Conservation (phyloP, 1,140 invertebrate species). For the Drosophila bifasciata region DNA sequence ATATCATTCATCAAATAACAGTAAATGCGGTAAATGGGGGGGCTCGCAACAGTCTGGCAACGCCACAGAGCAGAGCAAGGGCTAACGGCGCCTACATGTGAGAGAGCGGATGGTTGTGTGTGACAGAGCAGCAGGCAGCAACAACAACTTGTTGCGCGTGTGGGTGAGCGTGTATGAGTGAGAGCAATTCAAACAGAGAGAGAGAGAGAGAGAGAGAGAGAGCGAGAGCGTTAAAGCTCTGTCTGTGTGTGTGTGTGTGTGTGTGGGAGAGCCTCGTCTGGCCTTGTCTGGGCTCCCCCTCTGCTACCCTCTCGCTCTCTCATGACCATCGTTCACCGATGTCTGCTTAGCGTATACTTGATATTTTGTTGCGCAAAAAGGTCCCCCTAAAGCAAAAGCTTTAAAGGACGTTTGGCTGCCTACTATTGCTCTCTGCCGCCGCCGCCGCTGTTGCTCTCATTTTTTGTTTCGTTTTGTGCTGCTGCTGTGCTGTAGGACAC, state of each 20-base stretch:
- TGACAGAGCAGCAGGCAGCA: constrained; percentile 26
- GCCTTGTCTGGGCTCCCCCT: constrained; percentile 44
- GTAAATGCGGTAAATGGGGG: constrained; percentile 38
- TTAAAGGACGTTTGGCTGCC: constrained; percentile 63
- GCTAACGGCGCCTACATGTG: constrained; percentile 41
- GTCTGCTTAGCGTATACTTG: constrained; percentile 50
- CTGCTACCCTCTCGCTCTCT: constrained; percentile 23
- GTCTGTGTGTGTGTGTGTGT: constrained; percentile 9
- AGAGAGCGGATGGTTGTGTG: constrained; percentile 15
- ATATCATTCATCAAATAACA: constrained; percentile 42
- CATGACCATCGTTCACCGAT: constrained; percentile 13
- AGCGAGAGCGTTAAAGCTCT: neutral
- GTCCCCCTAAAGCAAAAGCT: constrained; percentile 39
- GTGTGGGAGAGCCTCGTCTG: constrained; percentile 34
- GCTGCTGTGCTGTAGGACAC: constrained; percentile 16
- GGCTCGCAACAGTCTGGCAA: constrained; percentile 42
- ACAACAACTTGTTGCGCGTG: constrained; percentile 73
- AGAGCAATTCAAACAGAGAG: constrained; percentile 26
- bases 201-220: neutral
- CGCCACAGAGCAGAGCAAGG: constrained; percentile 29
- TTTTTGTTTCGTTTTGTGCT: constrained; percentile 35
- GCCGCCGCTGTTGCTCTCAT: constrained; percentile 26
- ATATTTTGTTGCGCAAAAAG: constrained; percentile 72
- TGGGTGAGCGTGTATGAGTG: constrained; percentile 46
- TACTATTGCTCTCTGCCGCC: constrained; percentile 14